Conservation (phyloP, 2,797 vertebrate genomes). For the Clarias fuscus region DNA sequence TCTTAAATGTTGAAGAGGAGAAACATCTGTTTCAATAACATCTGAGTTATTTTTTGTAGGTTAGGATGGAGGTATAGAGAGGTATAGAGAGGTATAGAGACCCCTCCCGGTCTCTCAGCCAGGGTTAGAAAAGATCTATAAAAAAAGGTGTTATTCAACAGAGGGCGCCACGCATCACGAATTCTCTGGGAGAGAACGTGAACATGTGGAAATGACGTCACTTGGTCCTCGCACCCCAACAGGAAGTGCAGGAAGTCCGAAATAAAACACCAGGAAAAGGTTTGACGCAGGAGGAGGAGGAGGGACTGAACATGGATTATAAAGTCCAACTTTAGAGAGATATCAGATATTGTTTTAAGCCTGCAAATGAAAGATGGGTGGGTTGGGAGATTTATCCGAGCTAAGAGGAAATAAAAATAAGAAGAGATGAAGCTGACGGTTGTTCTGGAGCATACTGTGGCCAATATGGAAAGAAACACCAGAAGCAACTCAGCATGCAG, state of each 20-base stretch:
- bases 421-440: conserved; percentile 17
- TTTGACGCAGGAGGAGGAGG: conserved; percentile 26
- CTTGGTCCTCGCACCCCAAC: conserved; percentile 20
- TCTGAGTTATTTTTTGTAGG: conserved; percentile 27
- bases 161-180: conserved; percentile 24
- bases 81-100: no score
- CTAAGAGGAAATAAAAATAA: conserved; percentile 19
- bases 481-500: background rate
- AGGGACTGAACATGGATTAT: conserved; percentile 21
- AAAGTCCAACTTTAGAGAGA: background rate
- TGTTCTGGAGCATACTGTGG: background rate
- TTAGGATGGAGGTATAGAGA: background rate
- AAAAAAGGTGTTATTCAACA: conserved; percentile 27
- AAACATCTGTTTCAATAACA: conserved; percentile 31
- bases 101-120: background rate
- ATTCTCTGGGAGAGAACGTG: background rate
- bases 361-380: conserved; percentile 29
- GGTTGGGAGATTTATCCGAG: conserved; percentile 7
- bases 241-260: conserved; percentile 59
- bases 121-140: background rate
- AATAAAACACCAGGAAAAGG: conserved; percentile 56
- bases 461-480: background rate
- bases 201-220: conserved; percentile 16
- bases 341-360: conserved; percentile 14
- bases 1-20: conserved; percentile 12